These are phyloP conservation scores for Hoplodrina blanda DNA, from an alignment of 2,888 invertebrate genomes.

Conservation along the genomic window DNA sequence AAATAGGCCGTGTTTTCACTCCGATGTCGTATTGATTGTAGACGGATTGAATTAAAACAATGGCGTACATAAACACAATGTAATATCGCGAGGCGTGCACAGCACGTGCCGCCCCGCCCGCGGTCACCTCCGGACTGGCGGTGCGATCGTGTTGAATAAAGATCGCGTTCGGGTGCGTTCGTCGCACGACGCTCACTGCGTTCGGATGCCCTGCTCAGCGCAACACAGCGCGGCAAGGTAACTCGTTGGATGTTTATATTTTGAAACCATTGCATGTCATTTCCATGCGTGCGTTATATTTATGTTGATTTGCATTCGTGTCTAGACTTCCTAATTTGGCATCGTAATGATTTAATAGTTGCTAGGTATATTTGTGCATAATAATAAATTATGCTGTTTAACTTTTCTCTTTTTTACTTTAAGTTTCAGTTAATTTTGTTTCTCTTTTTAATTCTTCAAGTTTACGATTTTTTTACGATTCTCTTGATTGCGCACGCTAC, in stretches of 20 bases:
- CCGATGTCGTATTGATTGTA: constrained; percentile 84
- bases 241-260: constrained; percentile 78
- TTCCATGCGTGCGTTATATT: constrained; percentile 56
- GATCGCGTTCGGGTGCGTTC: constrained; percentile 85
- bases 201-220: constrained; percentile 69
- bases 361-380: neutral
- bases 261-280: constrained; percentile 75
- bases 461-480: constrained; percentile 22
- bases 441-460: neutral
- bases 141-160: constrained; percentile 73
- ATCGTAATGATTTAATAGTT: constrained; percentile 25
- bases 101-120: constrained; percentile 90
- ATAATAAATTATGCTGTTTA: neutral
- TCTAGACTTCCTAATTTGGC: constrained; percentile 37
- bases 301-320: constrained; percentile 35
- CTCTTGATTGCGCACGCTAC: constrained; percentile 18
- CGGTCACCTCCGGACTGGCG: constrained; percentile 86
- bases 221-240: constrained; percentile 70
- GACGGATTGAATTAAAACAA: constrained; percentile 85
- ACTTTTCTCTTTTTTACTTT: neutral
- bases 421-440: neutral
- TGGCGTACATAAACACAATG: constrained; percentile 86
- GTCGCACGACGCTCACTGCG: constrained; percentile 78
- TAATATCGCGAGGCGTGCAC: constrained; percentile 88
- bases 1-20: constrained; percentile 81